Conservation (phyloP, 2,888 invertebrate species). For the Chrysodeixis includens region DNA sequence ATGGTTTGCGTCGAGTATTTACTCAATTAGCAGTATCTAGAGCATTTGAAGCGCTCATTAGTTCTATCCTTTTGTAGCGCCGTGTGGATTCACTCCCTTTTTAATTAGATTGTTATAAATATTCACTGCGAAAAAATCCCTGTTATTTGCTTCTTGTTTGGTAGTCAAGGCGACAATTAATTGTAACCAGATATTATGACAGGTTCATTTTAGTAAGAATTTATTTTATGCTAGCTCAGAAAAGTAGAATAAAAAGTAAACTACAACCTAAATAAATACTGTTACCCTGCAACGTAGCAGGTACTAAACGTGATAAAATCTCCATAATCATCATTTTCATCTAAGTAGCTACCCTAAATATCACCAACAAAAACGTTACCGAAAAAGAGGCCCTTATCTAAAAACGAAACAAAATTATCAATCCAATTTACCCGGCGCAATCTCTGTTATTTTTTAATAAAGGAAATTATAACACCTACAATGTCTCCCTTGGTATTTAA, state of each 20-base stretch:
- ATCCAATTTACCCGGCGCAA: slow-evolving; percentile 33
- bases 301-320: not conserved
- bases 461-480: slow-evolving; percentile 56
- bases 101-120: not conserved
- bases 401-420: slow-evolving; percentile 24
- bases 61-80: slow-evolving; percentile 4
- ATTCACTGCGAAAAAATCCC: not conserved
- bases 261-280: not conserved
- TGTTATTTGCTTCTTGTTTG: no score
- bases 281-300: not conserved
- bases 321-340: not conserved
- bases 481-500: slow-evolving; percentile 43
- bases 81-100: not conserved
- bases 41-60: not conserved
- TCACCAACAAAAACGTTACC: not conserved
- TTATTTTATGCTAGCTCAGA: no score
- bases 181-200: no score
- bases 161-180: no score
- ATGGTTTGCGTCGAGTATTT: not conserved
- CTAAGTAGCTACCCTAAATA: not conserved
- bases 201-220: no score
- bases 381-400: slow-evolving; percentile 5
- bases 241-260: not conserved
- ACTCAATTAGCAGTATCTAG: not conserved
- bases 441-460: slow-evolving; percentile 59